Conservation (phyloP, 2,113 vertebrate genomes). For the Geococcyx californianus region DNA sequence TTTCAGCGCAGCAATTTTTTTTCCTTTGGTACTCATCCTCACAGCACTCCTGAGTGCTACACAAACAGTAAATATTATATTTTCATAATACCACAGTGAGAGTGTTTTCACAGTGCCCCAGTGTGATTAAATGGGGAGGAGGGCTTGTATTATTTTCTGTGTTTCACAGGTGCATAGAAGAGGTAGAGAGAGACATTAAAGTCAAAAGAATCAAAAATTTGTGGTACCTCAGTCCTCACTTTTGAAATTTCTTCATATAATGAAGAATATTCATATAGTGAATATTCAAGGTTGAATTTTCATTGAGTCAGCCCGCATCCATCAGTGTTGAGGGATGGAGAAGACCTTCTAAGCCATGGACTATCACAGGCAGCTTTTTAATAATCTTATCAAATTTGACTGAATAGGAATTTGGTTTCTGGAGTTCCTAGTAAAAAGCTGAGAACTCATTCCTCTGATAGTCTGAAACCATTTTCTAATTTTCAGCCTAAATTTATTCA, state of each 20-base stretch:
- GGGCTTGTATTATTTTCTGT: not conserved
- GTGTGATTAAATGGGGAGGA: not conserved
- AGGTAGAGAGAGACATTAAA: not conserved
- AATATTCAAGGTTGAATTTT: not conserved
- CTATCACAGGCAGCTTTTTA: conserved; percentile 25
- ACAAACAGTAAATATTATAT: conserved; percentile 50
- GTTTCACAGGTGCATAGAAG: not conserved
- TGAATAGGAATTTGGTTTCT: conserved; percentile 32
- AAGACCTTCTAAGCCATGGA: not conserved
- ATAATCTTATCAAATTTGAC: conserved; percentile 32
- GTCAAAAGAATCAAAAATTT: not conserved
- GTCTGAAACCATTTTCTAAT: conserved; percentile 50
- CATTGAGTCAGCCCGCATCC: not conserved
- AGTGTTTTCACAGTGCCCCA: conserved; percentile 18
- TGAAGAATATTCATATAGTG: no score
- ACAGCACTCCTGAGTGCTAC: conserved; percentile 42
- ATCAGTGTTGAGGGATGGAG: not conserved
- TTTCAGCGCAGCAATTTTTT: conserved; percentile 12
- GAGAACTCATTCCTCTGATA: conserved; percentile 18
- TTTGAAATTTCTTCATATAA: no score
- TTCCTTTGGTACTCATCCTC: conserved; percentile 57
- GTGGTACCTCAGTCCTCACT: no score
- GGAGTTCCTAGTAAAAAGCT: conserved; percentile 32
- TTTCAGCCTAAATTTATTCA: conserved; percentile 64
- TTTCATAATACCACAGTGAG: conserved; percentile 28